These are phyloP conservation scores for Myiothlypis coronata DNA, from an alignment of 2,797 vertebrate species.

Conservation along the genomic window DNA sequence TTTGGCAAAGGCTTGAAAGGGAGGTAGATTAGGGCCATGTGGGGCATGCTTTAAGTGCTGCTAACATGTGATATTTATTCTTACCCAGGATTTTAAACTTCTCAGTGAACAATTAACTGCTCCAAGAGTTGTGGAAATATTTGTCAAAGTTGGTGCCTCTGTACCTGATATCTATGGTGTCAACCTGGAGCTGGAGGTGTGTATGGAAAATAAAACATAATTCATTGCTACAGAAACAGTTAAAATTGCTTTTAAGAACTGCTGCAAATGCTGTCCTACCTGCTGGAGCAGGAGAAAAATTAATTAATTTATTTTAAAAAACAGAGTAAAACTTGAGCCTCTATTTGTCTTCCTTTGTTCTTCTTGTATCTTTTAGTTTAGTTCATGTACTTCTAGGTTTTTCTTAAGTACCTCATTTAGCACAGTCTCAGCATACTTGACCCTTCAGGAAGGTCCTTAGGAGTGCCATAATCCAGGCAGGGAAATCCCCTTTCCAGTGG, in stretches of 20 bases:
- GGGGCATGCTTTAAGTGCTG: not conserved
- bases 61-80: not conserved
- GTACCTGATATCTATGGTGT: conserved; percentile 27
- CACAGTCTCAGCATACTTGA: not conserved
- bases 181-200: conserved; percentile 85
- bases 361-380: not conserved
- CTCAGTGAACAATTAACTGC: conserved; percentile 79
- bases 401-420: not conserved
- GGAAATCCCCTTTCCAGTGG: not conserved
- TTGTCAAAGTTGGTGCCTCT: conserved; percentile 74
- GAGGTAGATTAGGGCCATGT: not conserved
- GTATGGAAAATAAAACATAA: not conserved
- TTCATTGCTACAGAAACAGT: not conserved
- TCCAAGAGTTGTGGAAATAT: conserved; percentile 75
- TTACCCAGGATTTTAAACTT: conserved; percentile 82
- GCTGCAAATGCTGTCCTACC: not conserved
- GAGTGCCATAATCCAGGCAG: not conserved
- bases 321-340: not conserved
- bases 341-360: not conserved
- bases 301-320: not conserved
- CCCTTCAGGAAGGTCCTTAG: not conserved
- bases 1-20: not conserved
- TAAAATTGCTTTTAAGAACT: not conserved
- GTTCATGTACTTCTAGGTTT: not conserved
- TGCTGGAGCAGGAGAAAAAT: not conserved